Percentiles rank a stretch among this genome's conserved stretches.
Conservation (phyloP, 2,888 invertebrate genomes). For the Calliopum simillimum region DNA sequence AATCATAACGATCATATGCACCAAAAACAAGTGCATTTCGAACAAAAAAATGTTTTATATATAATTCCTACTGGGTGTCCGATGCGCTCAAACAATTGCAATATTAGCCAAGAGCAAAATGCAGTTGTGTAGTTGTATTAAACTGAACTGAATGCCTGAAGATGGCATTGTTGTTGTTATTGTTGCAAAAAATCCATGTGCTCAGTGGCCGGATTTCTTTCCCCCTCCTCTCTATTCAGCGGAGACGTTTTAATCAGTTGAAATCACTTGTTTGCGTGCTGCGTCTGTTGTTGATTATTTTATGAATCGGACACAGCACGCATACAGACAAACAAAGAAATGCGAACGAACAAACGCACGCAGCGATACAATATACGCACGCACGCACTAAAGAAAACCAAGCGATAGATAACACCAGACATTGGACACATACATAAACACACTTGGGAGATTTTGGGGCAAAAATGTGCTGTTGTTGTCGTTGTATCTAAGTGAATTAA, state of each 20-base stretch:
- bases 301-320: constrained; percentile 31
- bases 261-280: constrained; percentile 41
- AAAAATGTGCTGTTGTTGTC: constrained; percentile 13
- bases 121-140: too few relatives aligned
- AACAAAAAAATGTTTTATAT: too few relatives aligned
- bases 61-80: too few relatives aligned
- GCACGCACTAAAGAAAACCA: constrained; percentile 2
- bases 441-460: constrained; percentile 22
- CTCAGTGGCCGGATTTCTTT: constrained; percentile 1
- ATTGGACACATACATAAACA: constrained; percentile 1
- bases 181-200: background rate
- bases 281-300: constrained; percentile 39
- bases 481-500: constrained; percentile 35
- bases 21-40: too few relatives aligned
- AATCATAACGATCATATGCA: too few relatives aligned
- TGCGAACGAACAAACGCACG: constrained; percentile 7
- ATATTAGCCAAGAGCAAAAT: too few relatives aligned
- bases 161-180: too few relatives aligned
- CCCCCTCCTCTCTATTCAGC: constrained; percentile 29
- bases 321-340: constrained; percentile 15
- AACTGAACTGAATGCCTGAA: too few relatives aligned
- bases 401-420: constrained; percentile 23
- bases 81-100: too few relatives aligned
- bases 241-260: constrained; percentile 47
- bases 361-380: background rate